Conservation (phyloP, 2,888 invertebrate species). For the Tetranychus truncatus region DNA sequence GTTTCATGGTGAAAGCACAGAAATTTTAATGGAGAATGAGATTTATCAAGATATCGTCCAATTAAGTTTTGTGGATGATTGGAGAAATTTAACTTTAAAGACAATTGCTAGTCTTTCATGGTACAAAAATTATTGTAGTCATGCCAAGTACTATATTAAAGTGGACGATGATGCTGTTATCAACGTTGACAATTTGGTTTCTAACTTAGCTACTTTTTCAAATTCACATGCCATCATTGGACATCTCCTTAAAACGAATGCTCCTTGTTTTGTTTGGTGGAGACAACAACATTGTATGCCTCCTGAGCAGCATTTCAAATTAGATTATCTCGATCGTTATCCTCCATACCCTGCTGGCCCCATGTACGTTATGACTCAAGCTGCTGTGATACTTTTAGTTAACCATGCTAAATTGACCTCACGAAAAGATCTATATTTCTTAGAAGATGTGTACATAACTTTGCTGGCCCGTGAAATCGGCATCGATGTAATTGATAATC, state of each 20-base stretch:
- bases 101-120: not conserved
- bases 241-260: not conserved
- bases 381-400: not conserved
- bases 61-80: not conserved
- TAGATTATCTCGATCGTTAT: not conserved
- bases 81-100: not conserved
- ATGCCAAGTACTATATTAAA: not conserved
- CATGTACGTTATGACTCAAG: not conserved
- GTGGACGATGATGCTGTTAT: conserved; percentile 8
- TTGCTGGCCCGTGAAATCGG: not conserved
- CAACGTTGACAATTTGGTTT: not conserved
- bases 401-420: not conserved
- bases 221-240: not conserved
- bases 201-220: not conserved
- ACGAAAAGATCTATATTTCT: not conserved
- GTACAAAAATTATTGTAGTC: not conserved
- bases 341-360: conserved; percentile 9
- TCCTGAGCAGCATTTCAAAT: not conserved
- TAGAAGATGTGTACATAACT: conserved; percentile 1
- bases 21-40: not conserved
- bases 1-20: not conserved
- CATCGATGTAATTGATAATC: not conserved
- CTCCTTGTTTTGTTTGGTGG: conserved; percentile 8
- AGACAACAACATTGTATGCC: conserved; percentile 9
- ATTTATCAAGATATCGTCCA: not conserved